A percentile compares a stretch with the other conserved stretches of the same genome.
These are phyloP conservation scores for Scrobipalpa atriplicella DNA, from an alignment of 2,888 invertebrate genomes.

Conservation along the genomic window DNA sequence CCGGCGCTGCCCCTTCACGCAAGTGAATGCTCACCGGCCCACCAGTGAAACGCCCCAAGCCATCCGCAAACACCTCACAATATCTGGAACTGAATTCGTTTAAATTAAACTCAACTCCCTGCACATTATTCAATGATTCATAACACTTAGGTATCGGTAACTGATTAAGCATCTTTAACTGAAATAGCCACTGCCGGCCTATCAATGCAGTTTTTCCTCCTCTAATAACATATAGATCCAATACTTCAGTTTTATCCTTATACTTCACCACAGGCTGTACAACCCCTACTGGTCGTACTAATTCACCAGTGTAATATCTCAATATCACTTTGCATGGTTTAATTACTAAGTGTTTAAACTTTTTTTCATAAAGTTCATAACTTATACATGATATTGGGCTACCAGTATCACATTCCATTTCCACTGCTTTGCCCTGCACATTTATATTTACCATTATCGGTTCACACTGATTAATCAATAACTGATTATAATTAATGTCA, in stretches of 20 bases:
- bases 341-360: conserved; percentile 19
- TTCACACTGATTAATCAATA: not conserved
- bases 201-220: conserved; percentile 13
- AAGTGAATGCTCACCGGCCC: conserved; percentile 30
- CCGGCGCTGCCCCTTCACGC: conserved; percentile 31
- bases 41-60: conserved; percentile 36
- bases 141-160: too few species aligned
- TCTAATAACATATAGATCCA: conserved; percentile 29
- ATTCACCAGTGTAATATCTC: conserved; percentile 30
- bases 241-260: conserved; percentile 10
- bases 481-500: not conserved
- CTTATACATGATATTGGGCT: conserved; percentile 33
- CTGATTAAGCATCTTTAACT: too few species aligned
- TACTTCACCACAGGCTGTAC: conserved; percentile 27
- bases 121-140: too few species aligned
- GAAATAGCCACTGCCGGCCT: conserved; percentile 3
- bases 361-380: conserved; percentile 14
- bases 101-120: conserved; percentile 2
- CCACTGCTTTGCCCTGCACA: not conserved
- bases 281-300: conserved; percentile 28
- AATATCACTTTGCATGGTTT: conserved; percentile 25
- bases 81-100: conserved; percentile 30
- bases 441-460: not conserved
- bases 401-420: conserved; percentile 35
- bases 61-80: conserved; percentile 33